phyloP scores from a whole-genome alignment of 2,888 invertebrate genomes.

The Ormyrus thymus region DNA sequence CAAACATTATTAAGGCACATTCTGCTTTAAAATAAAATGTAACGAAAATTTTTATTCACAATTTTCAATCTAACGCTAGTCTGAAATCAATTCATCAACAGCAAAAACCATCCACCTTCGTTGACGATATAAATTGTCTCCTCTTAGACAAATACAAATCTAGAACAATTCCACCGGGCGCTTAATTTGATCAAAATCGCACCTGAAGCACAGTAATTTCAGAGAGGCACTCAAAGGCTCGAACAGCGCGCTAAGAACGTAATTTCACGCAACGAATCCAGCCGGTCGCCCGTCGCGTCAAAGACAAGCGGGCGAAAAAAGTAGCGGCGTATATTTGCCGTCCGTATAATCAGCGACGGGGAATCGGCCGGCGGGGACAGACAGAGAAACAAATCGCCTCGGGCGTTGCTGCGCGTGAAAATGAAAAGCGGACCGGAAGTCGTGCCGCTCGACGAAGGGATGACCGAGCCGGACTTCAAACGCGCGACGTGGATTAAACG shows the following conservation, averaged over 20 bases:
- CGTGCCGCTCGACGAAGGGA: slow-evolving; percentile 16
- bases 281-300: background rate
- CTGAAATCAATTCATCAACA: no score
- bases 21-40: no score
- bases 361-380: background rate
- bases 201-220: background rate
- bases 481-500: slow-evolving; percentile 50
- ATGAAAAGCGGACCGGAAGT: slow-evolving; percentile 24
- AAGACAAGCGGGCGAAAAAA: background rate
- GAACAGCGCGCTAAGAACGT: slow-evolving; percentile 1
- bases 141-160: no score
- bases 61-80: no score
- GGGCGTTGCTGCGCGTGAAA: slow-evolving; percentile 17
- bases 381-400: slow-evolving; percentile 22
- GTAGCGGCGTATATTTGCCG: slow-evolving; percentile 7
- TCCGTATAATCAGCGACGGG: slow-evolving; percentile 20
- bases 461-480: slow-evolving; percentile 29
- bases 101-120: no score
- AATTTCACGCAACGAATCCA: slow-evolving; percentile 28
- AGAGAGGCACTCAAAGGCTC: slow-evolving; percentile 17
- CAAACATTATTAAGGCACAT: no score
- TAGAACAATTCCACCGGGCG: no score
- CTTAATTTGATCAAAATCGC: no score
- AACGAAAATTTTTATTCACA: no score
- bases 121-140: no score